Conservation (phyloP, 2,888 invertebrate species). For the Drosophila suboccidentalis region DNA sequence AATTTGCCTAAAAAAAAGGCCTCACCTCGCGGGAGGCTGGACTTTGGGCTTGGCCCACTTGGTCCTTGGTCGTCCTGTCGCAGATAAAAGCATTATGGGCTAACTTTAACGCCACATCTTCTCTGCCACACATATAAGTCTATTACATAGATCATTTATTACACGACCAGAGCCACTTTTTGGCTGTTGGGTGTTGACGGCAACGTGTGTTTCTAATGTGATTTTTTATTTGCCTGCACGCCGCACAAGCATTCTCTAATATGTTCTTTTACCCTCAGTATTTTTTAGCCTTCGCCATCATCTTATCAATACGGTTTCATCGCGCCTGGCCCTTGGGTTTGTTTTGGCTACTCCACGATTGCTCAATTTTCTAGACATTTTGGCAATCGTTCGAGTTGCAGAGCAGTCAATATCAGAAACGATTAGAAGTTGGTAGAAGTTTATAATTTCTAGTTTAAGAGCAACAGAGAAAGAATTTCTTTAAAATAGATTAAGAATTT, state of each 20-base stretch:
- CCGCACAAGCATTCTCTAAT: constrained; percentile 39
- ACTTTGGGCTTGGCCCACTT: constrained; percentile 49
- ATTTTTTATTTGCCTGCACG: constrained; percentile 71
- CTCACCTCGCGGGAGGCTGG: constrained; percentile 54
- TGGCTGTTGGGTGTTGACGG: constrained; percentile 50
- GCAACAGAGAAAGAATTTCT: not conserved
- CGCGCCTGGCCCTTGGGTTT: constrained; percentile 23
- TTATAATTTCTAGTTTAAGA: not conserved
- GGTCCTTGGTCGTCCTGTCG: constrained; percentile 34
- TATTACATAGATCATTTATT: constrained; percentile 83
- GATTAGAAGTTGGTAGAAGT: not conserved
- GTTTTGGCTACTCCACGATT: constrained; percentile 28
- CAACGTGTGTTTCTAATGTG: constrained; percentile 83
- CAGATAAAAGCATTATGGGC: constrained; percentile 78
- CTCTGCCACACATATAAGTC: constrained; percentile 44
- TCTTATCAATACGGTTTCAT: constrained; percentile 62
- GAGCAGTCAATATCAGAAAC: not conserved
- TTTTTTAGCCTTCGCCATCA: constrained; percentile 54
- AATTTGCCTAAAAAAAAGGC: constrained; percentile 74
- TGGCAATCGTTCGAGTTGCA: constrained; percentile 18
- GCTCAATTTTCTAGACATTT: constrained; percentile 60
- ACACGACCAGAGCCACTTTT: constrained; percentile 53
- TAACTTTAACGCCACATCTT: constrained; percentile 50
- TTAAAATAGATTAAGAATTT: not conserved
- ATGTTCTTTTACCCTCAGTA: constrained; percentile 46